Percentiles rank a stretch among this genome's conserved stretches.
Conservation (phyloP, 2,888 invertebrate species). For the Drosophila macrothrix region DNA sequence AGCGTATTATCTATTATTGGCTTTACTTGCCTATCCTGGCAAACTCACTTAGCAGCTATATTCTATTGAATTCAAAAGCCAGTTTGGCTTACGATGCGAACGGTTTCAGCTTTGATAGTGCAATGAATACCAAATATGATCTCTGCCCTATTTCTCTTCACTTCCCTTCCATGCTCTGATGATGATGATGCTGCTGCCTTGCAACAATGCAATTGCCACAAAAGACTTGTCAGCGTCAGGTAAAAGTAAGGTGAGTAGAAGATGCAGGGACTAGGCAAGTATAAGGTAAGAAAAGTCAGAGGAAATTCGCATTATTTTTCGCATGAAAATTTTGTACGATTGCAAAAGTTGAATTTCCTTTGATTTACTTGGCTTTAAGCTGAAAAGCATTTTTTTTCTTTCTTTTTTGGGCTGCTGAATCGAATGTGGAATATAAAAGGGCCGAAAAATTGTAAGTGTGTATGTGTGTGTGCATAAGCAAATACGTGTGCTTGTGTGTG, state of each 20-base stretch:
- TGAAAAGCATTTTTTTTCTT: slow-evolving; percentile 56
- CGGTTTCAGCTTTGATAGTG: slow-evolving; percentile 4
- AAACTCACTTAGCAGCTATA: neutral
- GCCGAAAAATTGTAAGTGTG: slow-evolving; percentile 29
- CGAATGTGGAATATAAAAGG: slow-evolving; percentile 40
- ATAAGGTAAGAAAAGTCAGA: slow-evolving; percentile 40
- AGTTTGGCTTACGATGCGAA: slow-evolving; percentile 26
- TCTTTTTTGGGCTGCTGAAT: slow-evolving; percentile 32
- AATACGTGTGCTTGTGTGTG: slow-evolving; percentile 19
- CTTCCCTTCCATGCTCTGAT: neutral
- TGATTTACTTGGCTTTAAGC: slow-evolving; percentile 76
- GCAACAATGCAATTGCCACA: slow-evolving; percentile 52
- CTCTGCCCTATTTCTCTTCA: neutral
- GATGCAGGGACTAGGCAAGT: neutral
- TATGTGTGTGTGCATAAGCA: slow-evolving; percentile 20
- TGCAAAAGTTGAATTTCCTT: slow-evolving; percentile 55
- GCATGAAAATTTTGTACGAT: slow-evolving; percentile 47
- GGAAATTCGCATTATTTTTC: slow-evolving; percentile 47
- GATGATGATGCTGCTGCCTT: neutral
- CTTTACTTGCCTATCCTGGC: neutral
- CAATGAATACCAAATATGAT: slow-evolving; percentile 41
- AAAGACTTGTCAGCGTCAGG: slow-evolving; percentile 21
- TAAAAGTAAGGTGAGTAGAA: neutral
- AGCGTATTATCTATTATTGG: neutral
- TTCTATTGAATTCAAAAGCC: slow-evolving; percentile 13